Evolutionary conservation across 2,888 invertebrate species (phyloP), one percentile per base, ranked within the genome.

Genomic region (Pristionchus maxplancki): DNA sequence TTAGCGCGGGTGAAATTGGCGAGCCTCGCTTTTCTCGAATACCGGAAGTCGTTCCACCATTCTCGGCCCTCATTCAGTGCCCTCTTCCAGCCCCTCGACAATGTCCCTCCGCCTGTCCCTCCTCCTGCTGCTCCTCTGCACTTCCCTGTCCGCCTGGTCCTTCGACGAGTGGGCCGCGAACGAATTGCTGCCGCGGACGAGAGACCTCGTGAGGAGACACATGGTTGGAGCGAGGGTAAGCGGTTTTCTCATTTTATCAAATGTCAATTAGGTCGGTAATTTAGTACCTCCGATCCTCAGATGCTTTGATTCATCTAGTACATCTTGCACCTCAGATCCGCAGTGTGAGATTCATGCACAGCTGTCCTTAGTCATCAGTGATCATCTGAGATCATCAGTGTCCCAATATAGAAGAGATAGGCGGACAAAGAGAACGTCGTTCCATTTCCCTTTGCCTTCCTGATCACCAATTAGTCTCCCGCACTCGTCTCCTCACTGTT

Each of bases 111-210:
- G 82, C 6, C 53, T 82, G 8, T 64, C 34, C 40, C 24, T 85
- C 11, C 34, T 62, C 20, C 24, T 85, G 4, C 34, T 62, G 9
- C 85, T 85, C 62, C 50, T 83, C 37, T 9, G 40, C 85, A 8
- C 64, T 1, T 1, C 64, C 15, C 6, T 31, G 3, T 4, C n/a
- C n/a, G 62, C 85, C 13, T 85, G 85, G 85, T 85, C 85, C 37
- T 85, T 85, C 64, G 85, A 85, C 20, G 85, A 85, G 31, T 85
- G 85, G 85, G 85, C 85, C 24, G 64, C 48, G 15, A 85, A 85
- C 15, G 85, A 85, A 17, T 2, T 62, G 2, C 64, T 62, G 37
- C 85, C 85, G 31, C 8, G 64, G 28, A 85, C 85, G 28, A 37
- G 85, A 24, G 85, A 85, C n/a, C 64, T 85, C n/a, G 64, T 85